Percentiles rank a stretch among this genome's conserved stretches.
These are phyloP conservation scores for Leuctra nigra DNA, from an alignment of 2,888 invertebrate species.

Conservation along the genomic window DNA sequence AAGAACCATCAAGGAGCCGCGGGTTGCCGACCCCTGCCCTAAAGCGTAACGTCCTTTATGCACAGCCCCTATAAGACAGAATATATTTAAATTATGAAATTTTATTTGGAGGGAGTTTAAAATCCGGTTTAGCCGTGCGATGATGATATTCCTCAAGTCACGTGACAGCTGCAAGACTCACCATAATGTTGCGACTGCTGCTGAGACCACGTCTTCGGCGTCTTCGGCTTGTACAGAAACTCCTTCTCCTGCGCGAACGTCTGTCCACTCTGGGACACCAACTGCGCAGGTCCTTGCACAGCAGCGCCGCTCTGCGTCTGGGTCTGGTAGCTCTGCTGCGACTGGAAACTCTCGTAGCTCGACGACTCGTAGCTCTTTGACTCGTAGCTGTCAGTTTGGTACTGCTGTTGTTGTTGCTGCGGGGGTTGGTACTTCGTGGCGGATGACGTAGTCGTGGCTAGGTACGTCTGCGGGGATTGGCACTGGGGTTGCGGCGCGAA, in stretches of 20 bases:
- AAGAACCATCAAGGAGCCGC: too few relatives aligned
- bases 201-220: slow-evolving; percentile 45
- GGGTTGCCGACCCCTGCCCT: too few relatives aligned
- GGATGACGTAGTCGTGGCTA: slow-evolving; percentile 1
- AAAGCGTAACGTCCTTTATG: too few relatives aligned
- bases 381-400: background rate
- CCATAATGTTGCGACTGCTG: slow-evolving; percentile 19
- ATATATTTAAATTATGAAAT: too few relatives aligned
- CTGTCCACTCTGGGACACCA: background rate
- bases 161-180: too few relatives aligned
- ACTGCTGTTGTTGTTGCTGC: background rate
- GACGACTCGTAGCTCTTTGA: background rate
- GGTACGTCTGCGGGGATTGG: slow-evolving; percentile 12
- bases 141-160: background rate
- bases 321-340: background rate
- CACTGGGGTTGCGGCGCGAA: background rate
- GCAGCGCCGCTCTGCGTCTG: background rate
- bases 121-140: too few relatives aligned
- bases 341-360: slow-evolving; percentile 6
- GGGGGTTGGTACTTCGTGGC: background rate
- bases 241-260: slow-evolving; percentile 13
- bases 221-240: slow-evolving; percentile 42
- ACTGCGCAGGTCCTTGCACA: background rate
- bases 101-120: too few relatives aligned
- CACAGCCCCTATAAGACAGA: too few relatives aligned